These are phyloP conservation scores for Ooceraea biroi DNA, from an alignment of 1,140 invertebrate species.

Conservation along the genomic window DNA sequence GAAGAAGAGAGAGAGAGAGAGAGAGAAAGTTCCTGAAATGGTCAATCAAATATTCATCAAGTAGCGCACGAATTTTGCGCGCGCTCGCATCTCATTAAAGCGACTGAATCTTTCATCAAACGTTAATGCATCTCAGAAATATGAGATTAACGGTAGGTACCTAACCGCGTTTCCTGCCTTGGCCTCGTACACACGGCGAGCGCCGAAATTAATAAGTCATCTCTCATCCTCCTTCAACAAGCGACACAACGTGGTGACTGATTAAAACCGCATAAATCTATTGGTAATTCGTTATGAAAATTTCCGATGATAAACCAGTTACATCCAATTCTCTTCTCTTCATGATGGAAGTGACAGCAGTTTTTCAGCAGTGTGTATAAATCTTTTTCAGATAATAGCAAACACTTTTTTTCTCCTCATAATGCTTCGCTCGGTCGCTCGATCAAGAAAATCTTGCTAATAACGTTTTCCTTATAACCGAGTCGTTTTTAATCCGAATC, in stretches of 20 bases:
- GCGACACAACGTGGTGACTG: background rate
- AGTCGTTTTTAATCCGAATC: slow-evolving; percentile 13
- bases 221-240: background rate
- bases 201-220: slow-evolving; percentile 36
- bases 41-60: slow-evolving; percentile 56
- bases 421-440: background rate
- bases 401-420: background rate
- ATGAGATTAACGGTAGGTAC: slow-evolving; percentile 32
- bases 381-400: background rate
- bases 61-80: slow-evolving; percentile 41
- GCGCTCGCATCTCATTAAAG: slow-evolving; percentile 54
- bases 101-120: slow-evolving; percentile 59
- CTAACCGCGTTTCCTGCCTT: slow-evolving; percentile 21
- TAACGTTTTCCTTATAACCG: slow-evolving; percentile 3
- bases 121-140: slow-evolving; percentile 58
- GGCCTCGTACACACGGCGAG: background rate
- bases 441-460: background rate
- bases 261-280: background rate
- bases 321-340: background rate
- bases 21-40: slow-evolving; percentile 4
- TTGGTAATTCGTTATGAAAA: background rate
- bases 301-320: background rate
- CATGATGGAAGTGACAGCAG: background rate
- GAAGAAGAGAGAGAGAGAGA: background rate
- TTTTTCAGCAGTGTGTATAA: background rate